Evolutionary conservation across 2,888 invertebrate species (phyloP).

Genomic region (Apodemia hepburni): DNA sequence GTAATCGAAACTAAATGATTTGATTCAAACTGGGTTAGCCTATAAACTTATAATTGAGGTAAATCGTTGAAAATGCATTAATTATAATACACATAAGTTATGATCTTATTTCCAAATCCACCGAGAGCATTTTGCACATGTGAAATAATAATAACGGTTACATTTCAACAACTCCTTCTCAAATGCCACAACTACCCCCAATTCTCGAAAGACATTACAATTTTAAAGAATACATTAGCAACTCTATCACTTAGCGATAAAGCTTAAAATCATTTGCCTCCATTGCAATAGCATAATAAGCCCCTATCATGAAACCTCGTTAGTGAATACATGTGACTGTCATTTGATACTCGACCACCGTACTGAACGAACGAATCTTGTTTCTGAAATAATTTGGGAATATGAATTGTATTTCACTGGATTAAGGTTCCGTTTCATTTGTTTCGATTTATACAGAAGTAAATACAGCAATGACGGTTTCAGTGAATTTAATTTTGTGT

Average conservation of each 20-base stretch:
- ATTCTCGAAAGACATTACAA: constrained; percentile 45
- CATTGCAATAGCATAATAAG: constrained; percentile 46
- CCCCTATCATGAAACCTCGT: constrained; percentile 57
- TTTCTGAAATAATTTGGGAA: constrained; percentile 34
- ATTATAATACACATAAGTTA: background rate
- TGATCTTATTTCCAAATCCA: constrained; percentile 36
- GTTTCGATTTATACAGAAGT: constrained; percentile 38
- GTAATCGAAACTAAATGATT: too few species aligned
- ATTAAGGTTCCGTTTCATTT: constrained; percentile 43
- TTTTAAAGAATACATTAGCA: constrained; percentile 28
- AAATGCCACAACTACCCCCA: constrained; percentile 51
- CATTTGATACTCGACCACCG: constrained; percentile 61
- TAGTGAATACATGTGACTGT: constrained; percentile 63
- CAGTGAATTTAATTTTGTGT: constrained; percentile 68
- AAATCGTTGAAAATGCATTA: background rate
- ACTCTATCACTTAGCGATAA: constrained; percentile 38
- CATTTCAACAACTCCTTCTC: constrained; percentile 60
- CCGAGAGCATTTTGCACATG: constrained; percentile 38
- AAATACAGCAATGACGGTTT: constrained; percentile 62
- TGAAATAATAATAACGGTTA: constrained; percentile 51
- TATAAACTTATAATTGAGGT: background rate
- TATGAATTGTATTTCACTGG: constrained; percentile 39
- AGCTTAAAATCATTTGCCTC: constrained; percentile 42
- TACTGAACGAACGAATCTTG: constrained; percentile 41
- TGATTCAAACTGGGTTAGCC: too few species aligned